These are phyloP conservation scores for Epirrhoe alternata DNA, from an alignment of 2,888 invertebrate genomes.

Conservation along the genomic window DNA sequence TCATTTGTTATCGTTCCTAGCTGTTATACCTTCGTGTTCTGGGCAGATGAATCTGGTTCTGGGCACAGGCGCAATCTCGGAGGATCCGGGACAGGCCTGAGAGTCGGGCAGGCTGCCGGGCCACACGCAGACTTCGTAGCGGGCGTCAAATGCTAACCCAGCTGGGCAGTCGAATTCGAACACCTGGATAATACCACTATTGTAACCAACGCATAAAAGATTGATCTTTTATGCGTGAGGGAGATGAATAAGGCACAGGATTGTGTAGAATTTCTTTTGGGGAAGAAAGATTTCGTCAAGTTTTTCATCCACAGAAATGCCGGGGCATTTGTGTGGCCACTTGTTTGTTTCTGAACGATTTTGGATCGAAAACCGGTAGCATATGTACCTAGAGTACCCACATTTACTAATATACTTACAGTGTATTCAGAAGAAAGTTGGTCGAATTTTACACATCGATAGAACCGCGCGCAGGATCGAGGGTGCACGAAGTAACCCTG, in stretches of 20 bases:
- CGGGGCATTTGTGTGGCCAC: no score
- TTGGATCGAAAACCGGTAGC: no score
- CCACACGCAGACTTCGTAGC: constrained; percentile 93
- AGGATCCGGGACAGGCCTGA: constrained; percentile 90
- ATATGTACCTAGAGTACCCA: no score
- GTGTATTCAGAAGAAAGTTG: constrained; percentile 90
- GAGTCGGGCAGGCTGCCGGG: constrained; percentile 89
- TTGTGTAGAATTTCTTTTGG: no score
- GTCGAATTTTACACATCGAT: constrained; percentile 92
- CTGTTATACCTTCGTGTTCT: constrained; percentile 79
- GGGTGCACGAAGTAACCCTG: constrained; percentile 93
- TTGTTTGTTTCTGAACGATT: no score
- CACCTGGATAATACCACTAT: constrained; percentile 56
- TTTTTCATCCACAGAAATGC: no score
- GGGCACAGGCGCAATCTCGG: constrained; percentile 91
- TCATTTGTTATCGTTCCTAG: neutral
- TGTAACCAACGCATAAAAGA: no score
- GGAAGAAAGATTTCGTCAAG: no score
- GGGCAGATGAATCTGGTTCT: constrained; percentile 88
- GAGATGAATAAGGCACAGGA: no score
- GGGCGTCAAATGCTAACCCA: constrained; percentile 90
- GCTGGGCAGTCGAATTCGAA: constrained; percentile 93
- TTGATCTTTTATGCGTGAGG: no score
- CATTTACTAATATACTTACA: constrained; percentile 66
- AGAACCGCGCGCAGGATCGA: constrained; percentile 90